Percentiles rank a stretch among this genome's conserved stretches.
These are phyloP conservation scores for Fregata magnificens DNA, from an alignment of 2,113 vertebrate genomes.

Conservation along the genomic window DNA sequence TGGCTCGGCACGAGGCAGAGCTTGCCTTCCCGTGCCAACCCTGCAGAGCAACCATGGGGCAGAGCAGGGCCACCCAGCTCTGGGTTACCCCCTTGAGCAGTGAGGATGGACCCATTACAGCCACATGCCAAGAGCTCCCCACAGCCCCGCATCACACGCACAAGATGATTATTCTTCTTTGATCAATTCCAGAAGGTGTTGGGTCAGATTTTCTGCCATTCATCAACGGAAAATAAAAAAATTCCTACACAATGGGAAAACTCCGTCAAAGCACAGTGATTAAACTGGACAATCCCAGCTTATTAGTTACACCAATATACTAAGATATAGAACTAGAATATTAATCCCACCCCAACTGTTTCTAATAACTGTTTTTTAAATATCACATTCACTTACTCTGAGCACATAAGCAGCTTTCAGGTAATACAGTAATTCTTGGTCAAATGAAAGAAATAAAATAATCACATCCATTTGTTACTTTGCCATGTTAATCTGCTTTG, in stretches of 20 bases:
- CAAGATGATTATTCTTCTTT: background rate
- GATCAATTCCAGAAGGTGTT: background rate
- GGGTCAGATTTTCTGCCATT: background rate
- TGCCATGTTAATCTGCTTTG: background rate
- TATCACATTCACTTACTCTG: background rate
- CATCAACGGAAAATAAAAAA: background rate
- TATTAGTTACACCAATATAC: background rate
- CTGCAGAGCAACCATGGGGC: background rate
- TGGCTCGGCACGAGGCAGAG: rapidly evolving
- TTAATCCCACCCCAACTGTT: background rate
- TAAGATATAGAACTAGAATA: background rate
- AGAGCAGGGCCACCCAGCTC: too few species aligned
- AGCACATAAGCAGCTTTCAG: background rate
- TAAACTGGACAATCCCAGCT: background rate
- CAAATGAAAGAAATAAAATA: background rate
- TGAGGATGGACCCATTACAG: background rate
- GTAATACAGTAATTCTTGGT: background rate
- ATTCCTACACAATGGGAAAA: background rate
- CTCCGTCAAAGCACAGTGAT: background rate
- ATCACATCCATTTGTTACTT: background rate
- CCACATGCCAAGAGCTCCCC: background rate
- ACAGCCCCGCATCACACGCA: rapidly evolving
- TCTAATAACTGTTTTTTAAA: background rate
- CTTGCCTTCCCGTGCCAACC: too few species aligned
- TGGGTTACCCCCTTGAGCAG: background rate